Conservation (phyloP, 2,888 invertebrate genomes). For the Malthinus flaveolus region DNA sequence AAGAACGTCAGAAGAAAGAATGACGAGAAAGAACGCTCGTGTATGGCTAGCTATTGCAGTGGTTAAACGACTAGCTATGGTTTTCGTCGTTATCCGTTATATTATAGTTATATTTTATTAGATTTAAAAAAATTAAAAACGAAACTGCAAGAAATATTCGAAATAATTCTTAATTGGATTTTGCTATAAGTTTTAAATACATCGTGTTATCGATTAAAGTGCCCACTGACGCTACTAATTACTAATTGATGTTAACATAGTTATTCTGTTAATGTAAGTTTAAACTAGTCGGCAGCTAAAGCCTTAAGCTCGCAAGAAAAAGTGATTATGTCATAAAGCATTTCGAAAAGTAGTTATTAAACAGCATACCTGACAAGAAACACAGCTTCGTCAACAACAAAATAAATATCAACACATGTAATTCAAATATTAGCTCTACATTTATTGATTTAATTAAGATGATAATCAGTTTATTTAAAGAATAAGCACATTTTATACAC, state of each 20-base stretch:
- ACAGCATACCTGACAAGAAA: slow-evolving; percentile 20
- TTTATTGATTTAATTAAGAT: no score
- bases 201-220: slow-evolving; percentile 20
- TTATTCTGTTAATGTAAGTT: slow-evolving; percentile 22
- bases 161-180: slow-evolving; percentile 7
- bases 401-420: slow-evolving; percentile 1
- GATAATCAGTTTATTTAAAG: no score
- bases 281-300: slow-evolving; percentile 20
- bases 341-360: slow-evolving; percentile 21
- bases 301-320: slow-evolving; percentile 19
- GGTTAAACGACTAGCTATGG: no score
- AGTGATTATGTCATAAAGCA: slow-evolving; percentile 24
- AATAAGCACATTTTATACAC: no score
- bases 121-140: no score
- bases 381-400: slow-evolving; percentile 13
- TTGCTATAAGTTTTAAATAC: slow-evolving; percentile 14
- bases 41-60: no score
- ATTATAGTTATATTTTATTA: no score
- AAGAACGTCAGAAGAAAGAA: no score
- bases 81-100: no score
- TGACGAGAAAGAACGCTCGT: no score
- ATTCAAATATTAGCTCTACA: no score
- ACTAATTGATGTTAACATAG: slow-evolving; percentile 25
- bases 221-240: slow-evolving; percentile 20
- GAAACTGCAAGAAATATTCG: no score